phyloP scores from a whole-genome alignment of 2,888 invertebrate genomes.

The Zaprionus lineosus region DNA sequence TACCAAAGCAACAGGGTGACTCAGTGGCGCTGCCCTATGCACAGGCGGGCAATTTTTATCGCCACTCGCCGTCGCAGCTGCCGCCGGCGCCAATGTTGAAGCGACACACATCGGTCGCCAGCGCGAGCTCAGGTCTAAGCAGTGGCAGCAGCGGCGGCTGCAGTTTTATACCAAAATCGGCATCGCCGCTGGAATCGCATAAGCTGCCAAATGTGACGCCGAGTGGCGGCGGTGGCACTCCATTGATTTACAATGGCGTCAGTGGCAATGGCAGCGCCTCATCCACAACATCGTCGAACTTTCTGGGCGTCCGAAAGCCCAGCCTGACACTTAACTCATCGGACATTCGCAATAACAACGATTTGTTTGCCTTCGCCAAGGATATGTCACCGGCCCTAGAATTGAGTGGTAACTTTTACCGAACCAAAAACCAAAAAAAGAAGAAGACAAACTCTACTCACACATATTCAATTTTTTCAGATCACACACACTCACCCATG shows the following conservation, averaged over 20 bases:
- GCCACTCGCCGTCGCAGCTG: conserved; percentile 77
- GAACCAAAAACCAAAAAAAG: background rate
- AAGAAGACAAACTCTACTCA: background rate
- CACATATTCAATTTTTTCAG: background rate
- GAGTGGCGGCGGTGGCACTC: conserved; percentile 28
- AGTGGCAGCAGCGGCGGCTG: conserved; percentile 3
- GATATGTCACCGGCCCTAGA: conserved; percentile 79
- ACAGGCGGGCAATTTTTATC: conserved; percentile 43
- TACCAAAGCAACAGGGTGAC: conserved; percentile 81
- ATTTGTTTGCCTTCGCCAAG: conserved; percentile 81
- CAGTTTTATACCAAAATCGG: conserved; percentile 67
- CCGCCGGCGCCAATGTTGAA: conserved; percentile 78
- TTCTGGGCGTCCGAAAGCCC: conserved; percentile 78
- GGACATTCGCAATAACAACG: conserved; percentile 80
- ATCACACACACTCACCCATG: conserved; percentile 71
- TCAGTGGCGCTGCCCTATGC: conserved; percentile 38
- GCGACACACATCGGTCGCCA: conserved; percentile 38
- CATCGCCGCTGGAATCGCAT: conserved; percentile 78
- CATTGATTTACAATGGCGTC: conserved; percentile 43
- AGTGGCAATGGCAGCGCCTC: conserved; percentile 32
- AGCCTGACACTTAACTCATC: conserved; percentile 80
- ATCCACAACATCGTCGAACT: conserved; percentile 52
- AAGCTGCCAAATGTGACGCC: conserved; percentile 71
- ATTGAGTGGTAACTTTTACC: conserved; percentile 60
- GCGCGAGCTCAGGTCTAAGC: background rate